These are phyloP conservation scores for Cardiocondyla obscurior DNA, from an alignment of 1,140 invertebrate genomes.

Conservation along the genomic window DNA sequence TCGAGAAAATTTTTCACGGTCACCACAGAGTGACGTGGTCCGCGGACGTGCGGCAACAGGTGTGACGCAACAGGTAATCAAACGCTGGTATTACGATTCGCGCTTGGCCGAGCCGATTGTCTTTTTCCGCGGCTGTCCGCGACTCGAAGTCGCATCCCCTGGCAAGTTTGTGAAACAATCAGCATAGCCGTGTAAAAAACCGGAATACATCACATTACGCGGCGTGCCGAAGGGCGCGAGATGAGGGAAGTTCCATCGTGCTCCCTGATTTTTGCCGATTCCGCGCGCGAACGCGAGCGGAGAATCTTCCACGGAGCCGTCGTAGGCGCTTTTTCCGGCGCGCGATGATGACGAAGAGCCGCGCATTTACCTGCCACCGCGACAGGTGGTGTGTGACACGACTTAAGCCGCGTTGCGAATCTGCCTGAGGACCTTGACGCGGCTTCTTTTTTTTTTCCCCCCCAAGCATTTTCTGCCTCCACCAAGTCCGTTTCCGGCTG, in stretches of 20 bases:
- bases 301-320: background rate
- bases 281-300: too few relatives aligned
- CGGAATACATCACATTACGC: background rate
- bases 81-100: conserved; percentile 45
- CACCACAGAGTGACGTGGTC: conserved; percentile 53
- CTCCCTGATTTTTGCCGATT: background rate
- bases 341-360: conserved; percentile 38
- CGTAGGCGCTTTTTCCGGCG: conserved; percentile 17
- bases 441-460: conserved; percentile 55
- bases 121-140: conserved; percentile 1
- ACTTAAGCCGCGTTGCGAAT: conserved; percentile 64
- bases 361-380: conserved; percentile 56
- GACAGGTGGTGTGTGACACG: conserved; percentile 65
- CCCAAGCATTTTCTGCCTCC: conserved; percentile 37
- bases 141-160: background rate
- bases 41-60: conserved; percentile 68
- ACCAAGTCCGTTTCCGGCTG: conserved; percentile 56
- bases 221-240: background rate
- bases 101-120: conserved; percentile 35
- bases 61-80: conserved; percentile 75
- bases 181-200: background rate
- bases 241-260: background rate
- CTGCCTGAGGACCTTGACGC: conserved; percentile 58
- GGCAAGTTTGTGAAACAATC: background rate
- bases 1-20: conserved; percentile 68